Percentiles rank a stretch among this genome's conserved stretches.
Conservation (phyloP, 2,888 invertebrate genomes). For the Melinopterus prodromus region DNA sequence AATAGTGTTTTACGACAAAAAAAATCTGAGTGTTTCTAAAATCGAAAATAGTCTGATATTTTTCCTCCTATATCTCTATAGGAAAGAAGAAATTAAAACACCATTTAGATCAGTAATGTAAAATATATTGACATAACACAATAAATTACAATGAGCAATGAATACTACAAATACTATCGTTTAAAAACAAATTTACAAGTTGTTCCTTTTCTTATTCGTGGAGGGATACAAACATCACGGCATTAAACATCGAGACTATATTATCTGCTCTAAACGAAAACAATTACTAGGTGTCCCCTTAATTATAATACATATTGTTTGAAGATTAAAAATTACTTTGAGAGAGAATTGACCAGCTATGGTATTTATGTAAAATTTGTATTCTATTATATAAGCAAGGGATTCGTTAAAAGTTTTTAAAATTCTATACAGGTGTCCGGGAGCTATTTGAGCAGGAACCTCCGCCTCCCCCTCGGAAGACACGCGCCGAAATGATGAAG, state of each 20-base stretch:
- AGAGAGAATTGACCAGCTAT: constrained; percentile 29
- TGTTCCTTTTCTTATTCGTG: constrained; percentile 15
- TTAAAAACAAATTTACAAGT: constrained; percentile 28
- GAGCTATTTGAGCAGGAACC: constrained; percentile 98
- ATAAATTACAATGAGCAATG: constrained; percentile 31
- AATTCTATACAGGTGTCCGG: constrained; percentile 74
- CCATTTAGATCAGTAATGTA: constrained; percentile 27
- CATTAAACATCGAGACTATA: background rate
- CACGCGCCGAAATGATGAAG: constrained; percentile 95
- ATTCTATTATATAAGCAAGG: constrained; percentile 17
- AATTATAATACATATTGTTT: background rate
- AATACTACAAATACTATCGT: constrained; percentile 25
- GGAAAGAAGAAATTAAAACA: no score
- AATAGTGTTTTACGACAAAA: no score
- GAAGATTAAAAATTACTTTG: background rate
- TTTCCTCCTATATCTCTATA: no score
- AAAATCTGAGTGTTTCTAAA: no score
- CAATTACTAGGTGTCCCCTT: background rate
- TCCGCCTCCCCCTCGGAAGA: constrained; percentile 88
- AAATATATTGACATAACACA: constrained; percentile 36
- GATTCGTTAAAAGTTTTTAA: background rate
- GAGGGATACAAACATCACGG: constrained; percentile 23
- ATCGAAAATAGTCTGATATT: no score
- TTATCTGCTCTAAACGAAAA: background rate
- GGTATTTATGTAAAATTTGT: constrained; percentile 21